phyloP scores from a whole-genome alignment of 2,113 vertebrate species.

The Kryptolebias marmoratus region DNA sequence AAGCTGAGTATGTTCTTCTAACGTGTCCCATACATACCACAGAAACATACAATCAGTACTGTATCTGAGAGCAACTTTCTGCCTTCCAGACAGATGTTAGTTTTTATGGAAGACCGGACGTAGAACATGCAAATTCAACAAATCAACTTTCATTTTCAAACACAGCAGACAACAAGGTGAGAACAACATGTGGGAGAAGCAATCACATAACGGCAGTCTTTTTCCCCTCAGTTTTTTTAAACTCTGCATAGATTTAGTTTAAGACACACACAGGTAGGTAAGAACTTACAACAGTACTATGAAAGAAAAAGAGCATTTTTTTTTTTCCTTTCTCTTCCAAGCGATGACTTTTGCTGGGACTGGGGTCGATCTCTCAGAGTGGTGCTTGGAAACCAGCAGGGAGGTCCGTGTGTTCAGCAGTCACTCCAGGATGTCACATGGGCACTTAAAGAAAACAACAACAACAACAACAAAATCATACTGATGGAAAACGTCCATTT shows the following conservation, averaged over 20 bases:
- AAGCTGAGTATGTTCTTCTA: not conserved
- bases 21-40: not conserved
- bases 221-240: conserved; percentile 29
- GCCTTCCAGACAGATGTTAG: not conserved
- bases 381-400: conserved; percentile 17
- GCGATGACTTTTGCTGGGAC: conserved; percentile 5
- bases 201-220: conserved; percentile 43
- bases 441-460: conserved; percentile 62
- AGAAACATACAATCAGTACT: not conserved
- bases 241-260: conserved; percentile 75
- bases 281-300: conserved; percentile 60
- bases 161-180: conserved; percentile 1
- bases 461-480: not conserved
- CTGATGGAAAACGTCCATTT: not conserved
- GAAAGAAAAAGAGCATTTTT: conserved; percentile 22
- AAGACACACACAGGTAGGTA: conserved; percentile 73
- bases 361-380: conserved; percentile 5
- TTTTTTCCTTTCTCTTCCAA: not conserved
- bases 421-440: conserved; percentile 68
- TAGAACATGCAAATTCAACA: conserved; percentile 14
- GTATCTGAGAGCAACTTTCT: not conserved
- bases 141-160: not conserved
- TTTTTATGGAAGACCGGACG: not conserved
- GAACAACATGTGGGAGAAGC: conserved; percentile 3
- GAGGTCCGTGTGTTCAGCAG: conserved; percentile 36